phyloP scores from a whole-genome alignment of 2,888 invertebrate genomes.

The Drosophila greeni region DNA sequence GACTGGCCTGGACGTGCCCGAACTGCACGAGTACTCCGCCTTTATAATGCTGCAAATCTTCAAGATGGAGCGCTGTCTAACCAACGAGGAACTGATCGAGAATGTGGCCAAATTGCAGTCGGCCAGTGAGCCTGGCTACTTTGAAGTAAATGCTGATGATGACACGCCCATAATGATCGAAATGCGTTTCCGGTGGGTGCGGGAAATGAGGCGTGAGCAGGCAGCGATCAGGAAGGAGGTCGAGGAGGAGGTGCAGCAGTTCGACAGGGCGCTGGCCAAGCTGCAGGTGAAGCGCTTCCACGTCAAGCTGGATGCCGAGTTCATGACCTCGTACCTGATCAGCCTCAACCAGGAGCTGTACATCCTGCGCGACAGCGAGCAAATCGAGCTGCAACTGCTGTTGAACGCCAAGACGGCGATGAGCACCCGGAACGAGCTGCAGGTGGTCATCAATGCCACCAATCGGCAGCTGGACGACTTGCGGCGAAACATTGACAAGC shows the following conservation, averaged over 20 bases:
- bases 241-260: conserved; percentile 81
- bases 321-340: conserved; percentile 83
- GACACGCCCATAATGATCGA: conserved; percentile 60
- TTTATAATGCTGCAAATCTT: conserved; percentile 55
- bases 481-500: conserved; percentile 66
- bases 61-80: conserved; percentile 43
- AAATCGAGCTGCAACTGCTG: conserved; percentile 83
- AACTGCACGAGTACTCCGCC: conserved; percentile 52
- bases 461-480: conserved; percentile 71
- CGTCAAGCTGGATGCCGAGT: conserved; percentile 81
- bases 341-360: conserved; percentile 87
- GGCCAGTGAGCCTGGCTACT: conserved; percentile 54
- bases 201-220: conserved; percentile 83
- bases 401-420: conserved; percentile 82
- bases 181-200: conserved; percentile 62
- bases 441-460: conserved; percentile 65
- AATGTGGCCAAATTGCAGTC: conserved; percentile 51
- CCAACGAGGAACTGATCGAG: conserved; percentile 33
- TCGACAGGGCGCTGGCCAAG: conserved; percentile 83
- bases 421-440: conserved; percentile 80
- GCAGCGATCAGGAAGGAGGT: conserved; percentile 83
- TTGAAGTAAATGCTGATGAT: conserved; percentile 40
- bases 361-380: conserved; percentile 86
- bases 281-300: conserved; percentile 81
- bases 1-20: conserved; percentile 9